phyloP scores from a whole-genome alignment of 1,140 invertebrate species.

The Hyles vespertilio region DNA sequence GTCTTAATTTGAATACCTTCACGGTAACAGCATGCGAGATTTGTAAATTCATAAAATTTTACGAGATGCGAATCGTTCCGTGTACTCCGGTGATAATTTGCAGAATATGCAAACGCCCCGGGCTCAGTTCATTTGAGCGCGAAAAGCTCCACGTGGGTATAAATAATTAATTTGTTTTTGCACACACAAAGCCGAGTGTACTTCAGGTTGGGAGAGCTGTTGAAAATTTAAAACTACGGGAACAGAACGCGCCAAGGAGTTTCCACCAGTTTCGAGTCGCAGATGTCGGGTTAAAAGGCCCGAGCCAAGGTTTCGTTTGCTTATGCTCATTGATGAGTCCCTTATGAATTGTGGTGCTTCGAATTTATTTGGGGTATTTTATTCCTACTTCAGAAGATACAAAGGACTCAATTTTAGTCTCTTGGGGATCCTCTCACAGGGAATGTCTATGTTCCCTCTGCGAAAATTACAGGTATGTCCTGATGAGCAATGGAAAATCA shows the following conservation, averaged over 20 bases:
- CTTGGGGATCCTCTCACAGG: no score
- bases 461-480: no score
- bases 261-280: constrained; percentile 1
- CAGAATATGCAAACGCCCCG: constrained; percentile 7
- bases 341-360: no score
- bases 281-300: not conserved
- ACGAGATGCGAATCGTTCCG: constrained; percentile 6
- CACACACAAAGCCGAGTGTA: constrained; percentile 15
- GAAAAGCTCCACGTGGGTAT: constrained; percentile 15
- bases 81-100: constrained; percentile 5
- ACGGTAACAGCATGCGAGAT: not conserved
- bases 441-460: no score
- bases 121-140: constrained; percentile 15
- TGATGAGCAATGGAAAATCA: no score
- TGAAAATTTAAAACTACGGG: constrained; percentile 19
- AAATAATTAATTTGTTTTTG: constrained; percentile 24
- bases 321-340: no score
- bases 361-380: no score
- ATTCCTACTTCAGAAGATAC: no score
- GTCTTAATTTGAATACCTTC: no score
- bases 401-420: no score
- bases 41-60: constrained; percentile 1
- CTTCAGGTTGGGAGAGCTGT: constrained; percentile 12
- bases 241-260: constrained; percentile 1
- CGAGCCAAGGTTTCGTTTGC: no score